Conservation (phyloP, 2,113 vertebrate genomes). For the Lophura nycthemera region DNA sequence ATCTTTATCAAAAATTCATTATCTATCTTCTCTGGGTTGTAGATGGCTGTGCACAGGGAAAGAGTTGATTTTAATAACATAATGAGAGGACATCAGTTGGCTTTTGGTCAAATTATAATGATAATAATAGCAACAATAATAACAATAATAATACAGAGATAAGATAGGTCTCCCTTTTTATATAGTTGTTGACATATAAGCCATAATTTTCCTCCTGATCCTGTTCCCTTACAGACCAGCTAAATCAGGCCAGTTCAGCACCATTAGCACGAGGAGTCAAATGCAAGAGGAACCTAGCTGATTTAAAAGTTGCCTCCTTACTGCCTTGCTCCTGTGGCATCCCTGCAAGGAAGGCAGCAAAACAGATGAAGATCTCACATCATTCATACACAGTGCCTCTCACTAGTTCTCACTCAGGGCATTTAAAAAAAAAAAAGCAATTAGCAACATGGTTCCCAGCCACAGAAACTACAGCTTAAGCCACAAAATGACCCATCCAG, state of each 20-base stretch:
- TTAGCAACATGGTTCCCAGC: not conserved
- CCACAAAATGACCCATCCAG: not conserved
- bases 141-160: not conserved
- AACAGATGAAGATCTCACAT: not conserved
- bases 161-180: not conserved
- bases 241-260: not conserved
- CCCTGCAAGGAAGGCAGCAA: not conserved
- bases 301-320: not conserved
- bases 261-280: not conserved
- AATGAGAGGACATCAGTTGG: not conserved
- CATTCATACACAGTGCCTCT: not conserved
- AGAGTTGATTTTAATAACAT: constrained; percentile 2
- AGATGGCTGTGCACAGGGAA: not conserved
- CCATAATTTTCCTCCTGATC: not conserved
- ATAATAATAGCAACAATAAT: not conserved
- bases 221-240: no score
- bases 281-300: not conserved
- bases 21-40: not conserved
- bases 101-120: not conserved
- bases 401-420: not conserved
- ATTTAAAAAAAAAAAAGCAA: not conserved
- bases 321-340: not conserved
- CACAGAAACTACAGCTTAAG: not conserved
- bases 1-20: constrained; percentile 42
- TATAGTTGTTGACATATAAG: not conserved